Evolutionary conservation across 2,888 invertebrate species (phyloP), one percentile per base, ranked within the genome.

Genomic region (Eilema sororculum): DNA sequence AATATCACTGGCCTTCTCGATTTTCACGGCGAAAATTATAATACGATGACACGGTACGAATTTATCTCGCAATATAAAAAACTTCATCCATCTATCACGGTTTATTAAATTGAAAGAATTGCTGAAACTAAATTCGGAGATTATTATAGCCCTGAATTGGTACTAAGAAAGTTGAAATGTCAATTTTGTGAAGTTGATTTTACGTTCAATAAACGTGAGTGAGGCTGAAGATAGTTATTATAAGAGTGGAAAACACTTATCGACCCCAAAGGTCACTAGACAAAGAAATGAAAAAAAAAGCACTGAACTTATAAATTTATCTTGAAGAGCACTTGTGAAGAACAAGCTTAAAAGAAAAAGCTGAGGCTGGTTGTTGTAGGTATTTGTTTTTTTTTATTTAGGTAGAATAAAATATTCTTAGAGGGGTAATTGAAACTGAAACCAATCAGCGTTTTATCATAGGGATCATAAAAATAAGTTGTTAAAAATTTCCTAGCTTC

Each of bases 1-100:
- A 91, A 91, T 91, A 90, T 84, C 91, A 91, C 84, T 87, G 86
- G 87, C 88, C 86, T 91, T 87, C 87, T 87, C 87, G 86, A 87
- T 84, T 85, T 80, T 87, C 87, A 86, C 80, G 78, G 81, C 75
- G 83, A 87, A 89, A 89, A 84, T 84, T 82, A 80, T 81, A 82
- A 80, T 77, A 74, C 67, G 68, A 79, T 76, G 78, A 75, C 74
- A 77, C 63, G 67, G 65, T 71, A 67, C 67, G 75, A 80, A 79
- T 80, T 78, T 79, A 30, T 71, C 71, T 78, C 65, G 67, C 72
- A 67, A 74, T 70, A 68, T 67, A 80, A 80, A 78, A n/a, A 76
- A 75, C 76, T 79, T 81, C 76, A 71, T 72, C 71, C 63, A 67
- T 70, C 65, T 28, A 70, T 75, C 68, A 77, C 13, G 13, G 30